A percentile compares a stretch with the other conserved stretches of the same genome.
phyloP scores from a whole-genome alignment of 1,140 invertebrate genomes.

The Thaumatotibia leucotreta region DNA sequence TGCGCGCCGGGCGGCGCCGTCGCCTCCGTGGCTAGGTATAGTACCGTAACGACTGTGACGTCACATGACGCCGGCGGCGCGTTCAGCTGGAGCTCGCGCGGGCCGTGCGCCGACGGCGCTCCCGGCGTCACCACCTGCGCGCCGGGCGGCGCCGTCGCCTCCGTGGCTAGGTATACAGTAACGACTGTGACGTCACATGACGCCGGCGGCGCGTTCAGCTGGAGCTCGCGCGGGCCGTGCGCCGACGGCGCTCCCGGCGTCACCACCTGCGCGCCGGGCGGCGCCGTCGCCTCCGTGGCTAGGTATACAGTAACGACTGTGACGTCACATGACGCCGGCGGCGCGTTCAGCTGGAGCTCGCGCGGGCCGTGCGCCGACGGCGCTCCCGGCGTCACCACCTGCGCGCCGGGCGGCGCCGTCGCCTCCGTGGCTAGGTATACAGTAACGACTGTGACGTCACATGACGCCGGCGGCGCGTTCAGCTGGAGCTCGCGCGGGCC shows the following conservation, averaged over 20 bases:
- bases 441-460: too few species aligned
- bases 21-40: constrained; percentile 89
- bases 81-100: constrained; percentile 97
- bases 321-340: constrained; percentile 82
- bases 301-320: constrained; percentile 84
- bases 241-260: not conserved
- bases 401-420: constrained; percentile 97
- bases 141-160: constrained; percentile 97
- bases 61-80: constrained; percentile 86
- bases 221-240: not conserved
- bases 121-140: constrained; percentile 94
- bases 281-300: constrained; percentile 92
- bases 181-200: constrained; percentile 53
- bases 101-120: constrained; percentile 92
- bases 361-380: constrained; percentile 98
- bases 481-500: too few species aligned
- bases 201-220: not conserved
- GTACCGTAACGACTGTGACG: constrained; percentile 79
- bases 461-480: too few species aligned
- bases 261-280: constrained; percentile 81
- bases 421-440: constrained; percentile 82
- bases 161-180: constrained; percentile 91
- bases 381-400: constrained; percentile 93
- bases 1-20: constrained; percentile 90
- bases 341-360: too few species aligned